Evolutionary conservation across 2,888 invertebrate genomes (phyloP).

Genomic region (Sarcophaga rosellei): DNA sequence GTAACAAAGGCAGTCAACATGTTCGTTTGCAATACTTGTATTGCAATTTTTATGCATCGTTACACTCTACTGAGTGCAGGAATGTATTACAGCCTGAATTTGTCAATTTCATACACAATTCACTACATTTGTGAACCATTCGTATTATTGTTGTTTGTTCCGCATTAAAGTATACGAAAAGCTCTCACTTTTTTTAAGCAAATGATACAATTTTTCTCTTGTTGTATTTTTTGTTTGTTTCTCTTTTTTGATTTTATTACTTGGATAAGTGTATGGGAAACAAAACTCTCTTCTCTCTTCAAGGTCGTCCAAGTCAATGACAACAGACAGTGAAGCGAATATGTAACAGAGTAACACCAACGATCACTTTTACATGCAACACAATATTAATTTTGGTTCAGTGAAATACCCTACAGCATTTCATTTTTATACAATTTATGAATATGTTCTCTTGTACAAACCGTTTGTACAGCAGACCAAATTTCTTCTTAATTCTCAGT

Average conservation of each 20-base stretch:
- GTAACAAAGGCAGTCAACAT: neutral
- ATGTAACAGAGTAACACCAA: conserved; percentile 34
- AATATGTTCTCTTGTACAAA: too few relatives aligned
- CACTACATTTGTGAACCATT: neutral
- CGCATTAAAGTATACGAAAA: conserved; percentile 13
- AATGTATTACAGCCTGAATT: conserved; percentile 14
- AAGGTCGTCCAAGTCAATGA: conserved; percentile 61
- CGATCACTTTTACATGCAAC: neutral
- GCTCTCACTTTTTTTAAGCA: conserved; percentile 7
- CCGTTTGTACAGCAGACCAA: too few relatives aligned
- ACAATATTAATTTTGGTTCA: neutral
- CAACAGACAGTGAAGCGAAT: conserved; percentile 57
- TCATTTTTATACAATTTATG: neutral
- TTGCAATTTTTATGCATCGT: conserved; percentile 55
- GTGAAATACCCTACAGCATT: neutral
- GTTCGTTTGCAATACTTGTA: conserved; percentile 21
- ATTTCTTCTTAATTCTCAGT: too few relatives aligned
- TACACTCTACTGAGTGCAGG: neutral
- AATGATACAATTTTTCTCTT: conserved; percentile 10
- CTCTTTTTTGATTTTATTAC: conserved; percentile 1
- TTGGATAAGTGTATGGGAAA: neutral
- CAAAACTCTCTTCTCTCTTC: conserved; percentile 50
- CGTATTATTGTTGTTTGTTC: conserved; percentile 25
- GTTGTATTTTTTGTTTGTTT: neutral
- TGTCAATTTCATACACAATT: conserved; percentile 24